Evolutionary conservation across 2,888 invertebrate species (phyloP).

Genomic region (Tachina lurida): DNA sequence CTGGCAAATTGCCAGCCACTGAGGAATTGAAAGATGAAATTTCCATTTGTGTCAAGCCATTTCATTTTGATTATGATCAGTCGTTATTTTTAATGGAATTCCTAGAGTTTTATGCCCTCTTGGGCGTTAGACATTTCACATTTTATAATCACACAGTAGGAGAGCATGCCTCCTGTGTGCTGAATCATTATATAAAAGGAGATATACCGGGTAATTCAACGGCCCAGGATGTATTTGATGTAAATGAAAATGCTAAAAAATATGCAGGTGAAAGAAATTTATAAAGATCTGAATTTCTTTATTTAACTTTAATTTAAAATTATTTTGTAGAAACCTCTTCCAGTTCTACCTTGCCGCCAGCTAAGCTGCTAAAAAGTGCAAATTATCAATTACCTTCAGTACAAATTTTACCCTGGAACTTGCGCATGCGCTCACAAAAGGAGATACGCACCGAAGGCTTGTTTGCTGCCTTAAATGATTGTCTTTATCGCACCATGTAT

Average conservation of each 20-base stretch:
- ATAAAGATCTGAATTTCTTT: background rate
- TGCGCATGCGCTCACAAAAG: slow-evolving; percentile 93
- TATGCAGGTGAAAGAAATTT: slow-evolving; percentile 35
- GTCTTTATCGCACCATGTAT: slow-evolving; percentile 95
- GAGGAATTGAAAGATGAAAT: slow-evolving; percentile 84
- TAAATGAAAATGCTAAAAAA: slow-evolving; percentile 57
- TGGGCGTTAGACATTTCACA: slow-evolving; percentile 94
- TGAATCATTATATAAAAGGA: slow-evolving; percentile 85
- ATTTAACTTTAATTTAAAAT: background rate
- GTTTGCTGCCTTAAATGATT: slow-evolving; percentile 96
- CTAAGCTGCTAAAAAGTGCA: slow-evolving; percentile 59
- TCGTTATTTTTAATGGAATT: slow-evolving; percentile 93
- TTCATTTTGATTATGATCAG: slow-evolving; percentile 94
- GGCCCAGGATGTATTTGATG: slow-evolving; percentile 77
- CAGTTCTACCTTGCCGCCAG: slow-evolving; percentile 34
- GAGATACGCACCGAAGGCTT: slow-evolving; percentile 96
- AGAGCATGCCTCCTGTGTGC: slow-evolving; percentile 89
- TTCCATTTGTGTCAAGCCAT: slow-evolving; percentile 94
- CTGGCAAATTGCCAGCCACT: slow-evolving; percentile 75
- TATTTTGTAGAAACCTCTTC: slow-evolving; percentile 32
- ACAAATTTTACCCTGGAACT: slow-evolving; percentile 85
- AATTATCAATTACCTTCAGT: slow-evolving; percentile 80
- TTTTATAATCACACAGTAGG: slow-evolving; percentile 96
- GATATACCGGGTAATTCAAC: slow-evolving; percentile 80
- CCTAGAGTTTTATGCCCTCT: slow-evolving; percentile 91